These are phyloP conservation scores for Zoanthus gigantus DNA, from an alignment of 92 coral and sea anemone species.

Conservation along the genomic window DNA sequence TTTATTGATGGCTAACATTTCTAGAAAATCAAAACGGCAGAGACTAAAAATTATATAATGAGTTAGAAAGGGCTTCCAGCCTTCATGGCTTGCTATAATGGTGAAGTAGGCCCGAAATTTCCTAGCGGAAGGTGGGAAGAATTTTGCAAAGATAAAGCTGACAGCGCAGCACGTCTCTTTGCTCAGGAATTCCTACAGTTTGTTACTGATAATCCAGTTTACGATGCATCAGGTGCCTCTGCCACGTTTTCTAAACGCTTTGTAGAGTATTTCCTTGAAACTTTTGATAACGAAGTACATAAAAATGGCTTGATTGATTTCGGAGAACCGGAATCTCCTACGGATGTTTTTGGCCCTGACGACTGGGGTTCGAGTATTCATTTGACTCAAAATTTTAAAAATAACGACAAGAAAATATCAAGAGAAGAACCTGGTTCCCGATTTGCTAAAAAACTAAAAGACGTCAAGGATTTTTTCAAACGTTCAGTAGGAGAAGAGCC, in stretches of 20 bases:
- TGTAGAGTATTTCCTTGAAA: conserved; percentile 87
- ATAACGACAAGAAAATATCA: conserved; percentile 63
- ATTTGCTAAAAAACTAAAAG: conserved; percentile 71
- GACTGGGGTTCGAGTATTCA: conserved; percentile 94
- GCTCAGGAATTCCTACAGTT: conserved; percentile 95
- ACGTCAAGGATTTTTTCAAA: conserved; percentile 88
- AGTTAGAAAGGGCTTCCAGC: conserved; percentile 48
- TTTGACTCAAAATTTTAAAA: conserved; percentile 79
- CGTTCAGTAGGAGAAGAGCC: conserved; percentile 75
- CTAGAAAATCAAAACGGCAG: conserved; percentile 6
- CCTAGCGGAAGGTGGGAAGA: conserved; percentile 97
- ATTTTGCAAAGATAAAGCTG: conserved; percentile 94
- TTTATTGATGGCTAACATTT: conserved; percentile 34
- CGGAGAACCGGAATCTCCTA: conserved; percentile 97
- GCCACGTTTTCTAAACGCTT: conserved; percentile 93
- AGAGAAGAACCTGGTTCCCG: conserved; percentile 69
- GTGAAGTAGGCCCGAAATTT: conserved; percentile 86
- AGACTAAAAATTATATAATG: conserved; percentile 17
- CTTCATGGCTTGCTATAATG: conserved; percentile 94
- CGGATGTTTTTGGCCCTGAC: conserved; percentile 87
- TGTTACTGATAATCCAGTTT: conserved; percentile 93
- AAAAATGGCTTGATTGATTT: conserved; percentile 85
- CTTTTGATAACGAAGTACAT: conserved; percentile 90
- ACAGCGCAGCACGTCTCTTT: conserved; percentile 86
- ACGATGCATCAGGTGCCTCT: conserved; percentile 93